Percentiles rank a stretch among this genome's conserved stretches.
These are phyloP conservation scores for Cettia cetti DNA, from an alignment of 2,113 vertebrate species.

Conservation along the genomic window DNA sequence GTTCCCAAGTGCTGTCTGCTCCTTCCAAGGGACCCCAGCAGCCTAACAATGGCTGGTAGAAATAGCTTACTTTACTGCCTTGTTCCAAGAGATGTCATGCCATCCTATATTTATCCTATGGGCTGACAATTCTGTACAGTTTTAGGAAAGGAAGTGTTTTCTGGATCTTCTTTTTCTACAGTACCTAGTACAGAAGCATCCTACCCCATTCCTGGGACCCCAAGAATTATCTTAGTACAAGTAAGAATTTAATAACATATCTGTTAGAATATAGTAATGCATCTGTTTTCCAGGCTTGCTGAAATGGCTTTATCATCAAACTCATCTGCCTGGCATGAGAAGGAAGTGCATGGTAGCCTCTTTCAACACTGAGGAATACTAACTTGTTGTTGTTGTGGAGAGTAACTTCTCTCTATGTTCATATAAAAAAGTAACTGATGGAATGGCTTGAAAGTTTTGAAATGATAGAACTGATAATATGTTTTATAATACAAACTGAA, in stretches of 20 bases:
- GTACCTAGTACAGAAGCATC: background rate
- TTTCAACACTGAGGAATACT: background rate
- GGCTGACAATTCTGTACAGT: background rate
- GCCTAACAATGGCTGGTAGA: background rate
- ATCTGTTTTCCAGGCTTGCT: background rate
- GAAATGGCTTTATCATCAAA: background rate
- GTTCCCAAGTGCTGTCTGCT: background rate
- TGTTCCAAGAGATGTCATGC: background rate
- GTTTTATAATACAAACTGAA: background rate
- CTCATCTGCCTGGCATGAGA: background rate
- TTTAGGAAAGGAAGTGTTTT: background rate
- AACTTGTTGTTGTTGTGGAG: background rate
- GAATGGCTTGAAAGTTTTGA: background rate
- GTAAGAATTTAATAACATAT: background rate
- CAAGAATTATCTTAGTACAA: background rate
- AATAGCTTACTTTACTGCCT: background rate
- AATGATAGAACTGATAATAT: background rate
- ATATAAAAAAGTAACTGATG: background rate
- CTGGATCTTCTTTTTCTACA: background rate
- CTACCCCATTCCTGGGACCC: background rate
- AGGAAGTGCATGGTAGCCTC: background rate
- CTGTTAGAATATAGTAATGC: background rate
- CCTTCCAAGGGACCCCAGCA: background rate
- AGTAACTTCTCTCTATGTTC: background rate
- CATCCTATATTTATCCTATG: background rate